Evolutionary conservation across 2,888 invertebrate species (phyloP).

Genomic region (Cinara cedri): DNA sequence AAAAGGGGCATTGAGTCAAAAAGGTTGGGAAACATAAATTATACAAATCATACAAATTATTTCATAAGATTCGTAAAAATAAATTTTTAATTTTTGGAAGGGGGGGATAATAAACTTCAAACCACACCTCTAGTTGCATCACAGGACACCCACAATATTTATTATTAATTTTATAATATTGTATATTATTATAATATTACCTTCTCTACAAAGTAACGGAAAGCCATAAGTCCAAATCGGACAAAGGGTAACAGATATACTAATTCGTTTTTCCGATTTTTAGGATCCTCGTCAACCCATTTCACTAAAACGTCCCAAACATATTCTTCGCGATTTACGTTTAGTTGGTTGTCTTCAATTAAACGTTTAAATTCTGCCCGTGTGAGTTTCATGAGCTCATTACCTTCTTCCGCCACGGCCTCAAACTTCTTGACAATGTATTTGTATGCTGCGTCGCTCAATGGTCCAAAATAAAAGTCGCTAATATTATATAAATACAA

Average conservation of each 20-base stretch:
- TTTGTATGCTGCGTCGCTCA: background rate
- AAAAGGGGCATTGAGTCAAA: too few species aligned
- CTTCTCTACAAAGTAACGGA: constrained; percentile 51
- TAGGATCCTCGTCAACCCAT: constrained; percentile 53
- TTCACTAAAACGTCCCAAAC: constrained; percentile 57
- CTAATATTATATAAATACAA: background rate
- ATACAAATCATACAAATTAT: too few species aligned
- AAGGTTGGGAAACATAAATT: too few species aligned
- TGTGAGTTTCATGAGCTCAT: constrained; percentile 46
- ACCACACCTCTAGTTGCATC: too few species aligned
- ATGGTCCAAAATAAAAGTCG: constrained; percentile 4
- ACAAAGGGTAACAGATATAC: constrained; percentile 44
- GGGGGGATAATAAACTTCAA: too few species aligned
- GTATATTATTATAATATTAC: constrained; percentile 12
- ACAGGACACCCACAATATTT: too few species aligned
- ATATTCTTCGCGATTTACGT: constrained; percentile 57
- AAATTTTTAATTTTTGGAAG: too few species aligned
- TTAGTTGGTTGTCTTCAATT: constrained; percentile 53
- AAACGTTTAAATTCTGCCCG: constrained; percentile 37
- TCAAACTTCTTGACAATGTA: constrained; percentile 31
- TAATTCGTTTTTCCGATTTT: constrained; percentile 27
- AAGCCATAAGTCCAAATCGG: constrained; percentile 57
- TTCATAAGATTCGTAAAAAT: too few species aligned
- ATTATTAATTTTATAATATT: too few species aligned
- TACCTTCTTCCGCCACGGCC: constrained; percentile 23